These are phyloP conservation scores for Oceanodroma leucorhoa DNA, from an alignment of 2,797 vertebrate species.

Conservation along the genomic window DNA sequence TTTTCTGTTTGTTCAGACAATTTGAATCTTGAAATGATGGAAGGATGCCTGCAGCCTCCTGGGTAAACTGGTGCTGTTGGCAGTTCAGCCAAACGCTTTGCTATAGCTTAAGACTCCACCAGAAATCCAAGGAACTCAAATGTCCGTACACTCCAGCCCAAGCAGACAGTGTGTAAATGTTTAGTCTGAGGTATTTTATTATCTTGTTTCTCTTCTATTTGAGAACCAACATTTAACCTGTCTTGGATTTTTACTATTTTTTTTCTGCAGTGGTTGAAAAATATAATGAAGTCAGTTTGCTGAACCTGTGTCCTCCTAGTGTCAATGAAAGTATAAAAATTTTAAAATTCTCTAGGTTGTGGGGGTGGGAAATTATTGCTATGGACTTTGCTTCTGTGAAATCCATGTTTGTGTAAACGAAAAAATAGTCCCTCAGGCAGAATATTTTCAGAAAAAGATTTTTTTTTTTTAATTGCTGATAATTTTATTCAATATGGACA, in stretches of 20 bases:
- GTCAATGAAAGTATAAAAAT: not conserved
- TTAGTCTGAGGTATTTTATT: constrained; percentile 76
- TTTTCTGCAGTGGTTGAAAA: not conserved
- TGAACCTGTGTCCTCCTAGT: not conserved
- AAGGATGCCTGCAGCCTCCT: constrained; percentile 54
- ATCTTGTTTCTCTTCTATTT: constrained; percentile 57
- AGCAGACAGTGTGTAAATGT: constrained; percentile 72
- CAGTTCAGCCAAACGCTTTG: constrained; percentile 35
- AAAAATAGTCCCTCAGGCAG: not conserved
- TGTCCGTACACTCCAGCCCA: constrained; percentile 3
- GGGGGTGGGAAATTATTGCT: not conserved
- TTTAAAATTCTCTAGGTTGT: not conserved
- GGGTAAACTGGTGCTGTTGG: constrained; percentile 37
- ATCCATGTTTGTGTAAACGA: not conserved
- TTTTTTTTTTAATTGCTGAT: not conserved
- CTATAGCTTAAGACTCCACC: constrained; percentile 22
- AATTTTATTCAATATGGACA: not conserved
- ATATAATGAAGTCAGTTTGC: not conserved
- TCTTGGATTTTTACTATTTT: not conserved
- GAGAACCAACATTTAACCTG: constrained; percentile 46
- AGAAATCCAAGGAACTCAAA: constrained; percentile 59
- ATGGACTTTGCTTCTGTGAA: not conserved
- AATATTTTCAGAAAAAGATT: not conserved
- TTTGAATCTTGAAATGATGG: constrained; percentile 53
- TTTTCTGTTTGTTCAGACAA: constrained; percentile 69